A percentile compares a stretch with the other conserved stretches of the same genome.
phyloP scores from a whole-genome alignment of 2,113 vertebrate genomes.

The Isurus oxyrinchus region DNA sequence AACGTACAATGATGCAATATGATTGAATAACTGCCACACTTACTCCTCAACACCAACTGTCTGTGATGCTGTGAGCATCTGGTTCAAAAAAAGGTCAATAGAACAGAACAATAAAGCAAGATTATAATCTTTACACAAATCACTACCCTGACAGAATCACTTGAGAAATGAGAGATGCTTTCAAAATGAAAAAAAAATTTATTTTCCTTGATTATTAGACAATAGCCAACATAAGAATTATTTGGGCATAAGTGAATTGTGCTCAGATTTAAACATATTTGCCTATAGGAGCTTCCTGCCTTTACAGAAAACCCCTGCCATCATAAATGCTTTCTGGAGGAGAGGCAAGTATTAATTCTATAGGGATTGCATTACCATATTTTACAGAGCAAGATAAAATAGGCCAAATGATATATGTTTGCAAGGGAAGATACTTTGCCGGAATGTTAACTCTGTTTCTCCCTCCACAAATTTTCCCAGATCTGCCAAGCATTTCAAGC shows the following conservation, averaged over 20 bases:
- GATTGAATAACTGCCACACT: neutral
- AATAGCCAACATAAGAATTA: neutral
- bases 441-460: no score
- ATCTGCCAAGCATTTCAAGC: no score
- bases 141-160: neutral
- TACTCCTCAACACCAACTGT: neutral
- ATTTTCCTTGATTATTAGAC: neutral
- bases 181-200: neutral
- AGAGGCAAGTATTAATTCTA: neutral
- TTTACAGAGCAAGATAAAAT: neutral
- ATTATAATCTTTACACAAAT: neutral
- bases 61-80: neutral
- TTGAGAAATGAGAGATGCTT: neutral
- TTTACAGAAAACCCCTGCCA: neutral
- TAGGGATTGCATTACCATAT: neutral
- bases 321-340: neutral
- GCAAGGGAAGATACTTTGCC: no score
- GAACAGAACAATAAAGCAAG: neutral
- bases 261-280: neutral
- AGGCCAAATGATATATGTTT: neutral
- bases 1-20: neutral
- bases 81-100: neutral
- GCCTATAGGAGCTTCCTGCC: neutral
- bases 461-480: no score
- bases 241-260: neutral